Conservation (phyloP, 1,140 invertebrate species). For the Eueides isabella region DNA sequence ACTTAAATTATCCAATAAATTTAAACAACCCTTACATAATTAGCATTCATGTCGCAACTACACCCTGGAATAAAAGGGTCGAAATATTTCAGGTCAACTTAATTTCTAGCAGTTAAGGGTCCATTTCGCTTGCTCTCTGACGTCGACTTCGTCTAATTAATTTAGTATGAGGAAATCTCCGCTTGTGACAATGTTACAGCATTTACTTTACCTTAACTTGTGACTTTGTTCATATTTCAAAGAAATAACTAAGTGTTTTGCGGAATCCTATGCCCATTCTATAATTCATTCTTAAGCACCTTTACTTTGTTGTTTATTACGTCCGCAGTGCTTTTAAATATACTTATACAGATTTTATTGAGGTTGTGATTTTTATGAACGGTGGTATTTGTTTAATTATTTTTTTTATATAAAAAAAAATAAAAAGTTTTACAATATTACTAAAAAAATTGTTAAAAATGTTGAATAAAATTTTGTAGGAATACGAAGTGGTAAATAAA, state of each 20-base stretch:
- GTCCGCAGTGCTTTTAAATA: constrained; percentile 27
- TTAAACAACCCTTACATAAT: constrained; percentile 75
- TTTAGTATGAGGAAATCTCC: constrained; percentile 76
- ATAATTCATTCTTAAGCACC: constrained; percentile 41
- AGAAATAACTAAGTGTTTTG: constrained; percentile 40
- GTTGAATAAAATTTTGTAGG: too few species aligned
- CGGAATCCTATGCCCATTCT: constrained; percentile 32
- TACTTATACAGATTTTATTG: constrained; percentile 13
- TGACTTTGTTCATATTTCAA: constrained; percentile 55
- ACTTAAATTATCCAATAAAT: constrained; percentile 80
- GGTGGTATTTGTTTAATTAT: too few species aligned
- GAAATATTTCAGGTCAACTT: constrained; percentile 75
- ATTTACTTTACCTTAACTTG: constrained; percentile 55
- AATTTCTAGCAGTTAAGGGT: constrained; percentile 67
- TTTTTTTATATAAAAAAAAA: background rate
- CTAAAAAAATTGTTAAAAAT: too few species aligned
- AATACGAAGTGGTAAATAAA: too few species aligned
- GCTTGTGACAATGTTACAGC: constrained; percentile 69
- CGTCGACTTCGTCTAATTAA: constrained; percentile 62
- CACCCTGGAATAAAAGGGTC: constrained; percentile 71
- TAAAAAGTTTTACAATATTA: too few species aligned
- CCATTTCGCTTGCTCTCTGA: constrained; percentile 60
- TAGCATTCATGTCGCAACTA: constrained; percentile 77
- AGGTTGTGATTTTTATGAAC: background rate
- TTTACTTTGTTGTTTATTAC: constrained; percentile 31